Conservation (phyloP, 2,888 invertebrate species). For the Fragum sueziense region DNA sequence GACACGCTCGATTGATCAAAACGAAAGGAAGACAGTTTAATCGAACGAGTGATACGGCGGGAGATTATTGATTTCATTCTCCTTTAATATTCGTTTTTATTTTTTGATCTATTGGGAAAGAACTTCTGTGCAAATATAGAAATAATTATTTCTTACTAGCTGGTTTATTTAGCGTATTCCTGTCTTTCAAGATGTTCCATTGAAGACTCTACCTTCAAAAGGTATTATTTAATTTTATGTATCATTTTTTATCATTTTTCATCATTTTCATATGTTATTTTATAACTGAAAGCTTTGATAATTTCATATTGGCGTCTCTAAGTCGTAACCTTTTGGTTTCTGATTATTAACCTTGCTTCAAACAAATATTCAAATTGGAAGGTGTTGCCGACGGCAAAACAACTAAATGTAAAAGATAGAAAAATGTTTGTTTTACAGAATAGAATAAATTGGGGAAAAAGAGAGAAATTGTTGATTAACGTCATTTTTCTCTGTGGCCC, state of each 20-base stretch:
- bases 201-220: neutral
- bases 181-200: neutral
- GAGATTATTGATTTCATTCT: neutral
- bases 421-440: too few relatives aligned
- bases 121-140: neutral
- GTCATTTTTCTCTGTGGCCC: too few relatives aligned
- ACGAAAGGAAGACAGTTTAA: neutral
- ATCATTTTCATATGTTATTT: too few relatives aligned
- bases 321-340: too few relatives aligned
- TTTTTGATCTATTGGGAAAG: neutral
- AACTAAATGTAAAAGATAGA: too few relatives aligned
- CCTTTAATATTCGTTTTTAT: neutral
- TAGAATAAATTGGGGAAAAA: too few relatives aligned
- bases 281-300: too few relatives aligned
- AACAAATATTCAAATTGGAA: too few relatives aligned
- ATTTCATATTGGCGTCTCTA: too few relatives aligned
- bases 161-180: neutral
- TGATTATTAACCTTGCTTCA: too few relatives aligned
- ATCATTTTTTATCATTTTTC: neutral
- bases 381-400: too few relatives aligned
- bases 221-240: neutral
- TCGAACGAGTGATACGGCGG: neutral
- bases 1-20: neutral
- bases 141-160: neutral
- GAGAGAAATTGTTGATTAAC: too few relatives aligned